A percentile compares a stretch with the other conserved stretches of the same genome.
Evolutionary conservation across 2,888 invertebrate species (phyloP).

Genomic region (Mactromeris polynyma): DNA sequence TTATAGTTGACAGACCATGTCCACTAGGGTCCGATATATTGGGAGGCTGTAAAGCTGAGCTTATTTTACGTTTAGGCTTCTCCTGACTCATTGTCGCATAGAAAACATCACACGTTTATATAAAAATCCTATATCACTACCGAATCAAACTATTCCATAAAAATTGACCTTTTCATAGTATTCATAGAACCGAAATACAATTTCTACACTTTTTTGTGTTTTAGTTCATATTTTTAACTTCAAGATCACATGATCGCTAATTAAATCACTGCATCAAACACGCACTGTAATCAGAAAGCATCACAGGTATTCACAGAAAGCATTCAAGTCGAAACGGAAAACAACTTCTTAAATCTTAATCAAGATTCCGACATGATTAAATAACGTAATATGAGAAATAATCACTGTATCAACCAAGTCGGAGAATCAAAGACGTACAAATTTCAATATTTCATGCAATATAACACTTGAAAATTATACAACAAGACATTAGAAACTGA

Average conservation of each 20-base stretch:
- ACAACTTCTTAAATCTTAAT: too few species aligned
- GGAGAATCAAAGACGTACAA: background rate
- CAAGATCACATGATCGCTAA: background rate
- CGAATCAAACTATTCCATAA: background rate
- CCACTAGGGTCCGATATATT: conserved; percentile 55
- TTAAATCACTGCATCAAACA: background rate
- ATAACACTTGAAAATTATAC: background rate
- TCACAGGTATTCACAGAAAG: background rate
- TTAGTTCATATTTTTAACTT: background rate
- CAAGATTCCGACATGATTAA: too few species aligned
- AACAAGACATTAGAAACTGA: background rate
- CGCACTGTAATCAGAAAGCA: background rate
- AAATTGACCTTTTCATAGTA: background rate
- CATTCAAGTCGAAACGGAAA: background rate
- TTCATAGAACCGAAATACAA: background rate
- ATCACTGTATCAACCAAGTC: background rate
- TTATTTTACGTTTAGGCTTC: conserved; percentile 64
- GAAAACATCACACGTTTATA: background rate
- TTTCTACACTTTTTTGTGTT: background rate
- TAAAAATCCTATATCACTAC: background rate
- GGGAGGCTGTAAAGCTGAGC: conserved; percentile 61
- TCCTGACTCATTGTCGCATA: conserved; percentile 54
- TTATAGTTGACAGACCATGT: conserved; percentile 56
- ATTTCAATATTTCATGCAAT: conserved; percentile 8
- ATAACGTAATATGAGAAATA: background rate